Percentiles rank a stretch among this genome's conserved stretches.
Evolutionary conservation across 2,888 invertebrate genomes (phyloP).

Genomic region (Trichopria drosophilae): DNA sequence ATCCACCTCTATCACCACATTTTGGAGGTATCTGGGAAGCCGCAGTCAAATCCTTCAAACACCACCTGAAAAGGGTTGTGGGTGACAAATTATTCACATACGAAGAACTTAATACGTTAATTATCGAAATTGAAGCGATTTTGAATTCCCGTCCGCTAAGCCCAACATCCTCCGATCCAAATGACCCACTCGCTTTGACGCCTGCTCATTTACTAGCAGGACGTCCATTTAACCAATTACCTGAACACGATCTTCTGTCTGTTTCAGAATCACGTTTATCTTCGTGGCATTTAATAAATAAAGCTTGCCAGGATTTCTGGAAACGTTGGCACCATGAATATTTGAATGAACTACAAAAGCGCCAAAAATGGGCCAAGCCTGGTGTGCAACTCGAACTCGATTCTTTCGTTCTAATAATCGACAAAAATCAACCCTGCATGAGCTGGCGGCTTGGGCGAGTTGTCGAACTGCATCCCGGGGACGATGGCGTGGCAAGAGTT

Average conservation of each 20-base stretch:
- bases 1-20: conserved; percentile 21
- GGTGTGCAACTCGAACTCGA: neutral
- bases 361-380: conserved; percentile 19
- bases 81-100: conserved; percentile 31
- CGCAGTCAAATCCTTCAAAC: conserved; percentile 34
- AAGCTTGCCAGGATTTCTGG: conserved; percentile 34
- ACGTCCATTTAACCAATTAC: neutral
- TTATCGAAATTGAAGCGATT: conserved; percentile 26
- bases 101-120: conserved; percentile 34
- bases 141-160: conserved; percentile 29
- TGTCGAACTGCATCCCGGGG: conserved; percentile 25
- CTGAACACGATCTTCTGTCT: neutral
- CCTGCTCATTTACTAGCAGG: conserved; percentile 16
- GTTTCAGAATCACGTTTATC: too few relatives aligned
- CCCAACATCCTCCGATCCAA: too few relatives aligned
- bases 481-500: conserved; percentile 37
- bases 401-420: neutral
- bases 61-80: conserved; percentile 32
- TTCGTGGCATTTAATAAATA: conserved; percentile 9
- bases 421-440: conserved; percentile 27
- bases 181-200: too few relatives aligned
- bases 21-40: conserved; percentile 30
- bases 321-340: conserved; percentile 32
- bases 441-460: conserved; percentile 19
- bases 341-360: conserved; percentile 22